phyloP scores from a whole-genome alignment of 2,797 vertebrate species.

The Psittacula echo region DNA sequence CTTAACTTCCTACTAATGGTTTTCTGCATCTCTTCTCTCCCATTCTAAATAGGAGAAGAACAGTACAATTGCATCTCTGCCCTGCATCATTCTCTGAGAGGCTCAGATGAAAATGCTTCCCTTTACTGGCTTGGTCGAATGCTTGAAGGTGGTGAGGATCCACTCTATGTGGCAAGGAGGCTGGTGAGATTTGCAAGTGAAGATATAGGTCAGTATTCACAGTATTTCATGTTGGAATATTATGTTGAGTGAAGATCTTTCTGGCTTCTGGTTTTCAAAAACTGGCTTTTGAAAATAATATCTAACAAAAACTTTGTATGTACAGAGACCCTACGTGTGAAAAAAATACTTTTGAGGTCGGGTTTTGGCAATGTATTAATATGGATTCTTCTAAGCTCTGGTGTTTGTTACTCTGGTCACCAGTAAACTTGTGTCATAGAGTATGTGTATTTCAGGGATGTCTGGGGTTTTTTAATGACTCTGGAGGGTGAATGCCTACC shows the following conservation, averaged over 20 bases:
- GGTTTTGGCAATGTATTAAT: not conserved
- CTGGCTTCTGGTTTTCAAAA: not conserved
- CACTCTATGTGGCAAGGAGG: constrained; percentile 92
- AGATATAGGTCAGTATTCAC: constrained; percentile 87
- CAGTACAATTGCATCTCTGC: constrained; percentile 98
- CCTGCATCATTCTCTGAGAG: constrained; percentile 96
- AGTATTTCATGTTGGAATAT: not conserved
- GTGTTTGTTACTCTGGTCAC: not conserved
- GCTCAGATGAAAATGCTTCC: constrained; percentile 91
- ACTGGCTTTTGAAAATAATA: not conserved
- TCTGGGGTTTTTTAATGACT: not conserved
- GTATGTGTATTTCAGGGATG: not conserved
- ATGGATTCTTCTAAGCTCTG: not conserved
- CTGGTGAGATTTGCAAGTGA: constrained; percentile 96
- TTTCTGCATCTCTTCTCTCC: not conserved
- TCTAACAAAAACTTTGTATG: not conserved
- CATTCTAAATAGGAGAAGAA: constrained; percentile 79
- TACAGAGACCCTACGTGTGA: not conserved
- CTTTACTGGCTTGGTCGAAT: constrained; percentile 98
- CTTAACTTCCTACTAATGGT: not conserved
- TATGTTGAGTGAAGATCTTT: not conserved
- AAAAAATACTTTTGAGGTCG: not conserved
- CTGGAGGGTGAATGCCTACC: not conserved
- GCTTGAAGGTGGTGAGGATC: constrained; percentile 97
- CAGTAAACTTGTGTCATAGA: not conserved